Evolutionary conservation across 2,888 invertebrate genomes (phyloP), one percentile per base, ranked within the genome.

Genomic region (Barypeithes pellucidus): DNA sequence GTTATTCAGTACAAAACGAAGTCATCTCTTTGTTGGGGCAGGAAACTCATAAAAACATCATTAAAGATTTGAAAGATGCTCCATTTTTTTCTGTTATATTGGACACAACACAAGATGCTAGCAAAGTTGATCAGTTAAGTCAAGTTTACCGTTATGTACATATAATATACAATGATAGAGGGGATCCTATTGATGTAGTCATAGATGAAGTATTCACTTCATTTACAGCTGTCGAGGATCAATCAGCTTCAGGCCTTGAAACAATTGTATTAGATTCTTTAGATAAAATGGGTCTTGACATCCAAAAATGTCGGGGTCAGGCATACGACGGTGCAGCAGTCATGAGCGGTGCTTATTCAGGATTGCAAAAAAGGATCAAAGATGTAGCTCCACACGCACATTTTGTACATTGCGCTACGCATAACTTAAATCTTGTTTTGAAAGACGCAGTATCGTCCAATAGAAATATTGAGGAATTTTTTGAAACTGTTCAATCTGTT

Each of bases 321-420:
- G 63, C 24, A 47, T 63, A 63, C 20, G 63, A 63, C 47, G 50
- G 63, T 22, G 63, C 63, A 7, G 63, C 59, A 18, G 45, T 62
- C 18, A 62, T 62, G 62, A 62, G 47, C 29, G 63, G 63, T 41
- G 39, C 39, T 18, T 60, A 60, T 41, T 8, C n/a, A 8, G 59
- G 59, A 33, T 20, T 39, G n/a, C 60, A 60, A 60, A 22, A 3
- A 0, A 47, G 24, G 8, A 63, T 63, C 11, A 41, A 18, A 18
- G 45, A 47, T 3, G 2, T 36, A 9, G 3, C 36, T 36, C 36
- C 36, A 3, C 3, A 36, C 9, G 36, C 36, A 3, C 5, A 36
- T 36, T 36, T 36, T 36, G 24, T 63, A 3, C 33, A 22, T 7
- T 63, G 63, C 24, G n/a, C 47, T 9, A n/a, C 47, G 3, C 63